Percentiles rank a stretch among this genome's conserved stretches.
phyloP scores from a whole-genome alignment of 2,888 invertebrate species.

The Gasteruption jaculator region DNA sequence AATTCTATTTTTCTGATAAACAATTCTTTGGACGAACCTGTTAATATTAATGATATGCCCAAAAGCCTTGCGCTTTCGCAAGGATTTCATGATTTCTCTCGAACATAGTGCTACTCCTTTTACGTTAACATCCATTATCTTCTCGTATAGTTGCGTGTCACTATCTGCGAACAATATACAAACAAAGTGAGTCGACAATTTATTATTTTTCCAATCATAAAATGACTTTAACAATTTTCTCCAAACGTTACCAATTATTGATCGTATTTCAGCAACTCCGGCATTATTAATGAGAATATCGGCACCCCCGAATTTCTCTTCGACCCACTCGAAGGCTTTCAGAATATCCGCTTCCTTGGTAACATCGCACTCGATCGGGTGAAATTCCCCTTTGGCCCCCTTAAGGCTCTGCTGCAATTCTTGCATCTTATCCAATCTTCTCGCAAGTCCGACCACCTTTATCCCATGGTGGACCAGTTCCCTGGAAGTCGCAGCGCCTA shows the following conservation, averaged over 20 bases:
- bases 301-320: slow-evolving; percentile 44
- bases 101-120: slow-evolving; percentile 55
- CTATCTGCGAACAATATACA: slow-evolving; percentile 9
- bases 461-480: slow-evolving; percentile 54
- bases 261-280: slow-evolving; percentile 36
- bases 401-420: slow-evolving; percentile 23
- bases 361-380: slow-evolving; percentile 32
- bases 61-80: slow-evolving; percentile 52
- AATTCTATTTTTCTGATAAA: too few species aligned
- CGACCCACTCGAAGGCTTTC: slow-evolving; percentile 26
- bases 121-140: slow-evolving; percentile 54
- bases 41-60: slow-evolving; percentile 60
- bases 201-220: not conserved
- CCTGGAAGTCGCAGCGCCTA: slow-evolving; percentile 54
- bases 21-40: too few species aligned
- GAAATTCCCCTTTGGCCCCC: slow-evolving; percentile 35
- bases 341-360: slow-evolving; percentile 27
- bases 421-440: slow-evolving; percentile 52
- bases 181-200: not conserved
- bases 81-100: slow-evolving; percentile 55
- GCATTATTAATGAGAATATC: slow-evolving; percentile 54
- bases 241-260: slow-evolving; percentile 22
- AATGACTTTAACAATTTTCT: not conserved
- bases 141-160: slow-evolving; percentile 38
- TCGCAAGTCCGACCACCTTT: slow-evolving; percentile 56